phyloP scores from a whole-genome alignment of 2,888 invertebrate species.

The Teleogryllus oceanicus region DNA sequence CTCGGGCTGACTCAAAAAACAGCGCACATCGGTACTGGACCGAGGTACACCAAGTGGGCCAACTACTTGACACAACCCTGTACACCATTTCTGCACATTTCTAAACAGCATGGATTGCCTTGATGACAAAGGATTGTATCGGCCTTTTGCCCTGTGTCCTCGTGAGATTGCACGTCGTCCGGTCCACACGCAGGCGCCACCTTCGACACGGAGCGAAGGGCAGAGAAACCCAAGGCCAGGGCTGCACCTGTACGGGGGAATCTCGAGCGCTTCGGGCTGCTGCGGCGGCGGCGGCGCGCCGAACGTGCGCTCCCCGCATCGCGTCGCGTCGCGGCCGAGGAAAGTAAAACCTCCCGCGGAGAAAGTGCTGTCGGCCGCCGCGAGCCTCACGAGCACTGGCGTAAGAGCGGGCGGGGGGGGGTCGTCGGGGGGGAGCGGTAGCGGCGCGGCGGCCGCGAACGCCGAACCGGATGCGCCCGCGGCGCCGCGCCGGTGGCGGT shows the following conservation, averaged over 20 bases:
- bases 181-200: no score
- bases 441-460: not conserved
- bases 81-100: no score
- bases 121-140: no score
- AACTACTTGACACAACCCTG: no score
- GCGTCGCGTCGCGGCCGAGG: not conserved
- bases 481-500: not conserved
- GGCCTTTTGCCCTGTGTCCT: no score
- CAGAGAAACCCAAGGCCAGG: not conserved
- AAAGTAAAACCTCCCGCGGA: slow-evolving; percentile 1
- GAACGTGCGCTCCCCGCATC: not conserved
- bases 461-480: not conserved
- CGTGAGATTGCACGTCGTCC: no score
- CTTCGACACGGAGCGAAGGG: not conserved
- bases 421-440: not conserved
- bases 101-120: no score
- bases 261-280: not conserved
- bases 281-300: not conserved
- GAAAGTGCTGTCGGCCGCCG: not conserved
- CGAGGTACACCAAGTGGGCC: no score
- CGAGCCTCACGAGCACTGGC: not conserved
- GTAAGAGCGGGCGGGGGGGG: not conserved
- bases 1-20: no score
- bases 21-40: no score
- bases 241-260: not conserved